These are phyloP conservation scores for Elegia similella DNA, from an alignment of 2,888 invertebrate genomes.

Conservation along the genomic window DNA sequence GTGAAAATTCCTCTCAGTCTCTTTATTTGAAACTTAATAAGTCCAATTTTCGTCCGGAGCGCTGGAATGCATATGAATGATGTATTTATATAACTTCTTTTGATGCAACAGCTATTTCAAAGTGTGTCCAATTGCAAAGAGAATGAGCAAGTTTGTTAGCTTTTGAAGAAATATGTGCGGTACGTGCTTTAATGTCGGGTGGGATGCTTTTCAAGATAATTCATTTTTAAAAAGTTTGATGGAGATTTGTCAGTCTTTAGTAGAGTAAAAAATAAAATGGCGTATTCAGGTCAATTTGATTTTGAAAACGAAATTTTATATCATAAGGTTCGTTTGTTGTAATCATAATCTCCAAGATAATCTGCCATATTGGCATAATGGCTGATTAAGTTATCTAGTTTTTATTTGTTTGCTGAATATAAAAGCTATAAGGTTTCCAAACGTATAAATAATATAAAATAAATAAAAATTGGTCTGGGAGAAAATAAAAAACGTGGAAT, in stretches of 20 bases:
- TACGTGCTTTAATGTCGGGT: background rate
- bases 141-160: background rate
- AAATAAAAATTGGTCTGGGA: no score
- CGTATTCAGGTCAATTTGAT: no score
- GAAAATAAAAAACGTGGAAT: no score
- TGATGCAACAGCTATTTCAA: slow-evolving; percentile 26
- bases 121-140: slow-evolving; percentile 17
- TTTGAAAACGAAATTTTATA: no score
- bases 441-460: no score
- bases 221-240: background rate
- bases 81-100: slow-evolving; percentile 27
- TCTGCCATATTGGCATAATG: no score
- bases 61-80: slow-evolving; percentile 43
- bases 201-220: background rate
- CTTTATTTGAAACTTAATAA: slow-evolving; percentile 45
- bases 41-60: slow-evolving; percentile 33
- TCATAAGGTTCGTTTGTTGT: no score
- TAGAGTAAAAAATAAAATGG: background rate
- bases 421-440: no score
- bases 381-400: no score
- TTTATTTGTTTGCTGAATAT: no score
- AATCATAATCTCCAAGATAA: no score
- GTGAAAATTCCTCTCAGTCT: slow-evolving; percentile 19
- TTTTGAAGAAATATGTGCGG: background rate
- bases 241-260: background rate